Conservation (phyloP, 2,113 vertebrate species). For the Melanocharis versteri region DNA sequence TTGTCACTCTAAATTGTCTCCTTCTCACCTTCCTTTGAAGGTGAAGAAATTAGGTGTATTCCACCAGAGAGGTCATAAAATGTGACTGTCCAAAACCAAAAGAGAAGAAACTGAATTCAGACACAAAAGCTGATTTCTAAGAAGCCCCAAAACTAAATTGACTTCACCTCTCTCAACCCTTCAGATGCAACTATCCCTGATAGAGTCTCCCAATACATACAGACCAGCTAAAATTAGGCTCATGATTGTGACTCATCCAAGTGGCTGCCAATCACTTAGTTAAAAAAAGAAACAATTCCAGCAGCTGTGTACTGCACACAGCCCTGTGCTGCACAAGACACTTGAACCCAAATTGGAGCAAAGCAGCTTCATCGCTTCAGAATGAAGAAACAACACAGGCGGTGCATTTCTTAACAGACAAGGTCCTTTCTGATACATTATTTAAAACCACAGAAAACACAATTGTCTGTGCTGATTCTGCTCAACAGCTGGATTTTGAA, state of each 20-base stretch:
- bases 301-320: slow-evolving; percentile 1
- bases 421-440: neutral
- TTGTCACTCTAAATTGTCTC: neutral
- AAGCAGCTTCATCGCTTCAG: neutral
- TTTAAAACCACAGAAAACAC: neutral
- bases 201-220: slow-evolving; percentile 17
- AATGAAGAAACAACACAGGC: neutral
- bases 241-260: slow-evolving; percentile 51
- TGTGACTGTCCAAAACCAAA: neutral
- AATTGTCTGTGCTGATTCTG: neutral
- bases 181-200: neutral
- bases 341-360: neutral
- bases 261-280: slow-evolving; percentile 45
- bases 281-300: slow-evolving; percentile 64
- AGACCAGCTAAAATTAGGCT: slow-evolving; percentile 55
- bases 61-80: neutral
- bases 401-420: neutral
- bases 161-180: neutral
- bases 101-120: neutral
- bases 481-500: slow-evolving; percentile 30
- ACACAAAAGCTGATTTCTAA: neutral
- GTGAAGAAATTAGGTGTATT: neutral
- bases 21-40: slow-evolving; percentile 10
- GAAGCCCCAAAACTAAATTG: neutral
- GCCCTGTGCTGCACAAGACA: neutral